Evolutionary conservation across 2,888 invertebrate genomes (phyloP).

Genomic region (Caenorhabditis becei): DNA sequence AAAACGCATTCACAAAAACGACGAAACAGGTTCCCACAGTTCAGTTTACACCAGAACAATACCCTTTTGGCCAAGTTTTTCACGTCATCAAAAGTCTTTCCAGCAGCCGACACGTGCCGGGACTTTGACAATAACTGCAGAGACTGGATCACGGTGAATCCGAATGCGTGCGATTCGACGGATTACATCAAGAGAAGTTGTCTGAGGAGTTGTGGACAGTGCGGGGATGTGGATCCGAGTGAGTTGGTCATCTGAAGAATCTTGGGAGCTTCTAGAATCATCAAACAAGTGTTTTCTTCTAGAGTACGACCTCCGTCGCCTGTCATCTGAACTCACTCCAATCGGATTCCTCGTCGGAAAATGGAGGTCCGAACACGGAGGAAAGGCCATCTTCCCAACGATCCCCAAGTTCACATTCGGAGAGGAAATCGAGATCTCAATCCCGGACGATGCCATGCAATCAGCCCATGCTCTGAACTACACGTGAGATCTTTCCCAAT

Average conservation of each 20-base stretch:
- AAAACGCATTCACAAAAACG: slow-evolving; percentile 18
- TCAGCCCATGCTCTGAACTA: slow-evolving; percentile 80
- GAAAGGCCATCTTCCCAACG: slow-evolving; percentile 80
- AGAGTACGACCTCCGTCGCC: slow-evolving; percentile 78
- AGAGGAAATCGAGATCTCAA: slow-evolving; percentile 80
- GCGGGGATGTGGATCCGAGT: slow-evolving; percentile 73
- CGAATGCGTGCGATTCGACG: slow-evolving; percentile 72
- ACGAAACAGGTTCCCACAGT: slow-evolving; percentile 39
- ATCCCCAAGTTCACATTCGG: slow-evolving; percentile 82
- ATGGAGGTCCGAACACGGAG: slow-evolving; percentile 81
- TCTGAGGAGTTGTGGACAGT: slow-evolving; percentile 74
- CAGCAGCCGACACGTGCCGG: slow-evolving; percentile 63
- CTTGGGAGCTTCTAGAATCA: not conserved
- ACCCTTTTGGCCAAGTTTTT: slow-evolving; percentile 11
- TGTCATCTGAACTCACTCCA: slow-evolving; percentile 75
- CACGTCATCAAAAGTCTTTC: slow-evolving; percentile 3
- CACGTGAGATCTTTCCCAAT: slow-evolving; percentile 74
- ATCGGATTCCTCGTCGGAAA: slow-evolving; percentile 80
- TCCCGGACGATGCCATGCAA: slow-evolving; percentile 75
- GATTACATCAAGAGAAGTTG: slow-evolving; percentile 77
- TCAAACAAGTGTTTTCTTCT: slow-evolving; percentile 23
- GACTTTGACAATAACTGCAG: slow-evolving; percentile 75
- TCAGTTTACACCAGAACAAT: slow-evolving; percentile 59
- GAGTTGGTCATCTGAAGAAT: slow-evolving; percentile 18
- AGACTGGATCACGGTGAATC: slow-evolving; percentile 77